phyloP scores from a whole-genome alignment of 1,140 invertebrate species.

The Pomphorhynchus laevis region DNA sequence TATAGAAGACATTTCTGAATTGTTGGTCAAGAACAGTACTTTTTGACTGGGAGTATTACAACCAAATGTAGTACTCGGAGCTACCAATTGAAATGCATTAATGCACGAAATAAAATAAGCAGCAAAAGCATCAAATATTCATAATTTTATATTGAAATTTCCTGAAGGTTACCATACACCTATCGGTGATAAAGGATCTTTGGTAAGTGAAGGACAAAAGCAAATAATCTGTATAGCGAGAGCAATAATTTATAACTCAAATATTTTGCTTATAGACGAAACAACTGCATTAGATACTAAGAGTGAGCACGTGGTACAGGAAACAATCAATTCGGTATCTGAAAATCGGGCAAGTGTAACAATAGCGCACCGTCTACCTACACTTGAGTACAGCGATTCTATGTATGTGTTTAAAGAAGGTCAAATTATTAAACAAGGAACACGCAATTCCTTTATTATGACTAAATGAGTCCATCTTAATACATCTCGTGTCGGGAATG shows the following conservation, averaged over 20 bases:
- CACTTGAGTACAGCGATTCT: slow-evolving; percentile 57
- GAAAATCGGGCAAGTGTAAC: slow-evolving; percentile 53
- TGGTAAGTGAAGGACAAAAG: not conserved
- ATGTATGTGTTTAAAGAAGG: slow-evolving; percentile 58
- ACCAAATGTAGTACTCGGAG: no score
- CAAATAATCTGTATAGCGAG: not conserved
- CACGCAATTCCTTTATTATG: no score
- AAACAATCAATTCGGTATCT: slow-evolving; percentile 20
- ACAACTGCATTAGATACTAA: slow-evolving; percentile 3
- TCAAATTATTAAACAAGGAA: slow-evolving; percentile 18
- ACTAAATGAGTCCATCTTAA: no score
- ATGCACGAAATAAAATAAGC: not conserved
- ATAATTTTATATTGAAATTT: not conserved
- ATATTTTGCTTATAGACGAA: not conserved
- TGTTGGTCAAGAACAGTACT: no score
- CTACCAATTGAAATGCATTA: no score
- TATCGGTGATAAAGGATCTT: not conserved
- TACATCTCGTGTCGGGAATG: no score
- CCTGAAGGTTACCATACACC: not conserved
- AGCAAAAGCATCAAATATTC: not conserved
- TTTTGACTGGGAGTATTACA: no score
- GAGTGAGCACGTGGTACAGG: slow-evolving; percentile 13
- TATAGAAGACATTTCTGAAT: no score
- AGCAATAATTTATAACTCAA: not conserved
- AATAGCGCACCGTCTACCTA: slow-evolving; percentile 52